A percentile compares a stretch with the other conserved stretches of the same genome.
phyloP scores from a whole-genome alignment of 2,888 invertebrate genomes.

The Lasius platythorax region DNA sequence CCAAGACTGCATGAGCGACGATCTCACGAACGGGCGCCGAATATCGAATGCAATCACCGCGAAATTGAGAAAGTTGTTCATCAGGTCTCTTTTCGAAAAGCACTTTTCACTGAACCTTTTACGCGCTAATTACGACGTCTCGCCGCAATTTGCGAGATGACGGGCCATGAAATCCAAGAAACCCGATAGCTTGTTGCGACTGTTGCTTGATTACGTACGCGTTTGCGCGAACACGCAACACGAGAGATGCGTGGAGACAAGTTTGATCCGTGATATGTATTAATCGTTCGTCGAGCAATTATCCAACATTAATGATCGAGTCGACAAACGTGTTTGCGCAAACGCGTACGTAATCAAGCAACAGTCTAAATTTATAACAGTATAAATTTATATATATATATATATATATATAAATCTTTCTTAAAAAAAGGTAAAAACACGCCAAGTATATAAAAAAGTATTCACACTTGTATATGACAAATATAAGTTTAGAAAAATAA shows the following conservation, averaged over 20 bases:
- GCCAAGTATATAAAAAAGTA: not conserved
- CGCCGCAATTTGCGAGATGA: constrained; percentile 69
- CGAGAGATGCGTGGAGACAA: too few relatives aligned
- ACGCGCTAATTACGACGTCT: constrained; percentile 62
- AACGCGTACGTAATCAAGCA: too few relatives aligned
- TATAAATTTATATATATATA: too few relatives aligned
- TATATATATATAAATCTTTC: not conserved
- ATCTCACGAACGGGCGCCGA: not conserved
- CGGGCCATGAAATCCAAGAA: constrained; percentile 67
- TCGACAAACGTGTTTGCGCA: too few relatives aligned
- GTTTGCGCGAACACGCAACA: constrained; percentile 62
- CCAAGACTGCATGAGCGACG: not conserved
- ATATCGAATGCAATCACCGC: not conserved
- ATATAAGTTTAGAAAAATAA: not conserved
- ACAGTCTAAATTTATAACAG: too few relatives aligned
- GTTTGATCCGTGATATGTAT: too few relatives aligned
- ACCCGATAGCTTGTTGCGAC: constrained; percentile 44
- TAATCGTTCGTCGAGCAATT: too few relatives aligned
- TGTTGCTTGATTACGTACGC: constrained; percentile 47
- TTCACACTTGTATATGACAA: not conserved
- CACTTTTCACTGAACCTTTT: constrained; percentile 13
- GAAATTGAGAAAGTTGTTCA: constrained; percentile 30
- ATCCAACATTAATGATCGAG: too few relatives aligned
- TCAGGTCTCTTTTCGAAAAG: constrained; percentile 2
- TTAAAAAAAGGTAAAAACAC: not conserved